Conservation (phyloP, 1,140 invertebrate genomes). For the Aphaenogaster rudis region DNA sequence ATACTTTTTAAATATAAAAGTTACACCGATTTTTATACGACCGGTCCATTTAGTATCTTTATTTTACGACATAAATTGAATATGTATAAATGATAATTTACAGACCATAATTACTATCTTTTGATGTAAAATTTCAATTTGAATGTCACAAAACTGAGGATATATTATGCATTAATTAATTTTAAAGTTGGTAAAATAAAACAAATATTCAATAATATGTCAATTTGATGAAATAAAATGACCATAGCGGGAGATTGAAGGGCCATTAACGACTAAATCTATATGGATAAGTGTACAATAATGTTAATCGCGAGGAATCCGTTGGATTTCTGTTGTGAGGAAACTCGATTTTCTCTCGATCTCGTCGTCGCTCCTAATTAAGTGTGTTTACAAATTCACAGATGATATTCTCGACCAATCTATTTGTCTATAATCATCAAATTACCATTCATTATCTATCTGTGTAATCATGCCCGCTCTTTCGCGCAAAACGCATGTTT, state of each 20-base stretch:
- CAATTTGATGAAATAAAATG: slow-evolving; percentile 25
- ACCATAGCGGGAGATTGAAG: slow-evolving; percentile 52
- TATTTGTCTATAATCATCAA: slow-evolving; percentile 80
- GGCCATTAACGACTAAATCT: slow-evolving; percentile 55
- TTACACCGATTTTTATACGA: background rate
- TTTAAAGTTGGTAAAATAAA: background rate
- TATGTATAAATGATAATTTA: background rate
- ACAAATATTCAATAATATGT: slow-evolving; percentile 1
- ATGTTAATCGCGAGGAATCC: slow-evolving; percentile 42
- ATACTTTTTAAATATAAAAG: background rate
- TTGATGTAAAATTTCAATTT: background rate
- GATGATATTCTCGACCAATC: slow-evolving; percentile 83
- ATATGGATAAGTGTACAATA: slow-evolving; percentile 67
- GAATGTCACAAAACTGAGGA: background rate
- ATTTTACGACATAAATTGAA: slow-evolving; percentile 5
- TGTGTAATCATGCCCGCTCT: slow-evolving; percentile 47
- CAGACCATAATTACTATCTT: background rate
- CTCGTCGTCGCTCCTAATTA: slow-evolving; percentile 51
- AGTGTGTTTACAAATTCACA: slow-evolving; percentile 58
- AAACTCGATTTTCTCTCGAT: slow-evolving; percentile 38
- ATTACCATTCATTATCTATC: slow-evolving; percentile 43
- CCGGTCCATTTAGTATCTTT: background rate
- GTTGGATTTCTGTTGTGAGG: slow-evolving; percentile 34
- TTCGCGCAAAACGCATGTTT: slow-evolving; percentile 28
- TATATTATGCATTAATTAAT: slow-evolving; percentile 19